These are phyloP conservation scores for Conus ventricosus DNA, from an alignment of 1,140 invertebrate genomes.

Conservation along the genomic window DNA sequence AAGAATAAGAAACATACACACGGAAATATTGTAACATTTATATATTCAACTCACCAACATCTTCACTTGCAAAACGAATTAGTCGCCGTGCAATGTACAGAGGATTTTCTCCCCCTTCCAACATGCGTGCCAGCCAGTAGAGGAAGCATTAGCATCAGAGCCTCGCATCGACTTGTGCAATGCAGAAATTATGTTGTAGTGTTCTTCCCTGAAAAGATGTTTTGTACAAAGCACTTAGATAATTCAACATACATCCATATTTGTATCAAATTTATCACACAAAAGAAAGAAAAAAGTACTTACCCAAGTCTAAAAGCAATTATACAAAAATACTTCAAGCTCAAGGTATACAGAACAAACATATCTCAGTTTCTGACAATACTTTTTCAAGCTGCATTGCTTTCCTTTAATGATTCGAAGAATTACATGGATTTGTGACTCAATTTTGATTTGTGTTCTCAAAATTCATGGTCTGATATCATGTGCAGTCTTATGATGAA, in stretches of 20 bases:
- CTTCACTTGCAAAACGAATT: conserved; percentile 86
- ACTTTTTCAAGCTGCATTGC: too few species aligned
- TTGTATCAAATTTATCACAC: not conserved
- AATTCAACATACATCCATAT: not conserved
- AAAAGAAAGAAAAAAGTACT: not conserved
- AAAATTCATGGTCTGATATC: too few species aligned
- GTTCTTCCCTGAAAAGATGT: conserved; percentile 81
- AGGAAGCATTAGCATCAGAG: conserved; percentile 87
- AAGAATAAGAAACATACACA: too few species aligned
- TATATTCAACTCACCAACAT: conserved; percentile 76
- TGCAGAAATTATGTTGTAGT: conserved; percentile 89
- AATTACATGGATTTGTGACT: too few species aligned
- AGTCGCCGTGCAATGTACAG: conserved; percentile 87
- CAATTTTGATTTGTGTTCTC: too few species aligned
- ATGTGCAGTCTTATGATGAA: too few species aligned
- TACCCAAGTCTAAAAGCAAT: not conserved
- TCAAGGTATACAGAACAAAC: too few species aligned
- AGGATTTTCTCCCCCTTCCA: conserved; percentile 88
- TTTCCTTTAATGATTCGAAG: too few species aligned
- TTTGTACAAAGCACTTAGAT: not conserved
- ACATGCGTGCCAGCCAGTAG: conserved; percentile 89
- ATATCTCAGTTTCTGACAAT: too few species aligned
- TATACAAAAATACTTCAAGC: not conserved
- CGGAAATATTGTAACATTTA: too few species aligned
- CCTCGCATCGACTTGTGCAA: conserved; percentile 91